These are phyloP conservation scores for Drosophila anomalata DNA, from an alignment of 2,888 invertebrate species.

Conservation along the genomic window DNA sequence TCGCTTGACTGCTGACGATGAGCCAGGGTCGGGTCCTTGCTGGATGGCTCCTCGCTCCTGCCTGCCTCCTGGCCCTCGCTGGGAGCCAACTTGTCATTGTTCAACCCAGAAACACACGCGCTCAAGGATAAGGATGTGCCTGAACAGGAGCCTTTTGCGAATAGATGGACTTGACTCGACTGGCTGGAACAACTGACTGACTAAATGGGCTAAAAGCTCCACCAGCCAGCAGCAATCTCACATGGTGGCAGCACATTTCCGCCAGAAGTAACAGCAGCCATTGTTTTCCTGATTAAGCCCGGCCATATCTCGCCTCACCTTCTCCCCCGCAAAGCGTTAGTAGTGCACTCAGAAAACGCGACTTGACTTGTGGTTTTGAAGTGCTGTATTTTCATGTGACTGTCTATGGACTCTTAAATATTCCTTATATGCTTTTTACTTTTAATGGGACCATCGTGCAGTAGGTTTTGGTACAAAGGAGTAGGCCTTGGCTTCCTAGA, in stretches of 20 bases:
- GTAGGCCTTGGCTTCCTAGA: neutral
- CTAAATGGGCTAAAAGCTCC: conserved; percentile 31
- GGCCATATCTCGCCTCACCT: conserved; percentile 59
- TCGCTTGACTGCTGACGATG: conserved; percentile 44
- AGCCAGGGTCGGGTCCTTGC: conserved; percentile 2
- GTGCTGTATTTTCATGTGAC: neutral
- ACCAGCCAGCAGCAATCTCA: conserved; percentile 17
- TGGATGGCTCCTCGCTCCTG: neutral
- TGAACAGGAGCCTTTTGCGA: neutral
- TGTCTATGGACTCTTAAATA: neutral
- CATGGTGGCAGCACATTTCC: conserved; percentile 56
- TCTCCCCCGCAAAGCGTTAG: neutral
- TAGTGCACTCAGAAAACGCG: conserved; percentile 7
- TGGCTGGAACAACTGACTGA: conserved; percentile 7
- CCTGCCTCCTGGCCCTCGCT: conserved; percentile 6
- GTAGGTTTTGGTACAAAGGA: neutral
- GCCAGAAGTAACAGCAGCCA: conserved; percentile 50
- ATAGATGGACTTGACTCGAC: conserved; percentile 28
- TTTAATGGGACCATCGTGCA: no score
- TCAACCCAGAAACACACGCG: neutral
- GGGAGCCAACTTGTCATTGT: conserved; percentile 34
- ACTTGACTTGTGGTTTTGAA: neutral
- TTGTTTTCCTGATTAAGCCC: conserved; percentile 67
- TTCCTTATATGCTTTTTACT: neutral
- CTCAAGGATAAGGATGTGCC: neutral